phyloP scores from a whole-genome alignment of 2,113 vertebrate genomes.

The Ophiodon elongatus region DNA sequence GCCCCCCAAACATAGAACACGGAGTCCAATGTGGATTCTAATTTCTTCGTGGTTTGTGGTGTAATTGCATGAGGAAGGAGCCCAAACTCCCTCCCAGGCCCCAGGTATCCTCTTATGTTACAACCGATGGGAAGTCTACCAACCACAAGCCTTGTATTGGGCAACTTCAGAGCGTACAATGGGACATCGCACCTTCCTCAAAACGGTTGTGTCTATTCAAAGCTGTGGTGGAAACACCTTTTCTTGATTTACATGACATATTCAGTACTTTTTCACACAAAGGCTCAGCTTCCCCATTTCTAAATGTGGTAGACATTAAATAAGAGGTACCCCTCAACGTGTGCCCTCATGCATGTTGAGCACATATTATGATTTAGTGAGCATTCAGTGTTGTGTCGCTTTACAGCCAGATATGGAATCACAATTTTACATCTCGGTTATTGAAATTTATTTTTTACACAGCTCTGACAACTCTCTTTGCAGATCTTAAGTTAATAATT shows the following conservation, averaged over 20 bases:
- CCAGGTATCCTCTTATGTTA: slow-evolving; percentile 69
- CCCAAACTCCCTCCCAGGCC: slow-evolving; percentile 12
- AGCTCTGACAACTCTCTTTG: neutral
- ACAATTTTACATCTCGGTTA: neutral
- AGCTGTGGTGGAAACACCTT: slow-evolving; percentile 70
- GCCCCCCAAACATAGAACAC: neutral
- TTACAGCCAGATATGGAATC: slow-evolving; percentile 24
- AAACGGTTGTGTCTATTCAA: slow-evolving; percentile 63
- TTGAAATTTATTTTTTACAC: neutral
- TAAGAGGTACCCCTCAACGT: slow-evolving; percentile 19
- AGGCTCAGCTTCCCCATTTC: slow-evolving; percentile 18
- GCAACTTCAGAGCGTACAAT: slow-evolving; percentile 42
- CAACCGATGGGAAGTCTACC: slow-evolving; percentile 54
- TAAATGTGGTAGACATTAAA: slow-evolving; percentile 28
- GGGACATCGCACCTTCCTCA: slow-evolving; percentile 64
- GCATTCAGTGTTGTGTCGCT: slow-evolving; percentile 4
- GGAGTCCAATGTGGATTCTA: neutral
- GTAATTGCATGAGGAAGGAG: slow-evolving; percentile 53
- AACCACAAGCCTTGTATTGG: slow-evolving; percentile 64
- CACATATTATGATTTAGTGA: slow-evolving; percentile 34
- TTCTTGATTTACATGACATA: slow-evolving; percentile 43
- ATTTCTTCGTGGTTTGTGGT: slow-evolving; percentile 56
- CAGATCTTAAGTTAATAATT: neutral
- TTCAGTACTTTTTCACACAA: slow-evolving; percentile 78
- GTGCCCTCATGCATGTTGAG: slow-evolving; percentile 20